Conservation (phyloP, 2,113 vertebrate genomes). For the Marmota monax region DNA sequence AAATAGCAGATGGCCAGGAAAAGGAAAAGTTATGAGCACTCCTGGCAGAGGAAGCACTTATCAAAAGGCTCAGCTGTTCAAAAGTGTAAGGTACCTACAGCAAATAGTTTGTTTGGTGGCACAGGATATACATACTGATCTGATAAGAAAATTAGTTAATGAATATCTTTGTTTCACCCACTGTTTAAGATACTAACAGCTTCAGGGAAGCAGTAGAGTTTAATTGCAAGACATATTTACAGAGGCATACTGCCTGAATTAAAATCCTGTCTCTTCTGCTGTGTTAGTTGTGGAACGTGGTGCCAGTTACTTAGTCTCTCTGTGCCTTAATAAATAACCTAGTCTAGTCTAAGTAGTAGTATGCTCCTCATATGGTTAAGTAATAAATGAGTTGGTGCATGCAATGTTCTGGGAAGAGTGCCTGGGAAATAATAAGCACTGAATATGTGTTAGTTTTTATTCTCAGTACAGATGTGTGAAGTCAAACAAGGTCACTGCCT, state of each 20-base stretch:
- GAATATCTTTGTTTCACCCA: background rate
- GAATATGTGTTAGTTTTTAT: background rate
- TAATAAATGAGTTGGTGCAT: background rate
- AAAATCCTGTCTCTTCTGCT: background rate
- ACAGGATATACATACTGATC: background rate
- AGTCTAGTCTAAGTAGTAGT: background rate
- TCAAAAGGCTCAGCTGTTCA: background rate
- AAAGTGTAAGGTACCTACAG: background rate
- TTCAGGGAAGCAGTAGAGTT: background rate
- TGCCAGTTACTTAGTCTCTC: background rate
- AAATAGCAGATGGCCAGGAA: background rate
- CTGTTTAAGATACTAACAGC: background rate
- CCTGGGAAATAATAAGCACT: background rate
- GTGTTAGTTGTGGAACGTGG: background rate
- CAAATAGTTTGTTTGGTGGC: background rate
- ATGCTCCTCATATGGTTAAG: background rate
- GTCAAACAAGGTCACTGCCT: background rate
- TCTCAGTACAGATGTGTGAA: background rate
- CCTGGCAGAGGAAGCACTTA: background rate
- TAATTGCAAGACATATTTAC: background rate
- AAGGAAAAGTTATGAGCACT: background rate
- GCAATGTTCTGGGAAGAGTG: background rate
- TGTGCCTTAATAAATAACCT: background rate
- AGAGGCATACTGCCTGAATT: background rate
- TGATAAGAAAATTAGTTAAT: background rate